Evolutionary conservation across 2,888 invertebrate genomes (phyloP).

Genomic region (Rotaria macrura): DNA sequence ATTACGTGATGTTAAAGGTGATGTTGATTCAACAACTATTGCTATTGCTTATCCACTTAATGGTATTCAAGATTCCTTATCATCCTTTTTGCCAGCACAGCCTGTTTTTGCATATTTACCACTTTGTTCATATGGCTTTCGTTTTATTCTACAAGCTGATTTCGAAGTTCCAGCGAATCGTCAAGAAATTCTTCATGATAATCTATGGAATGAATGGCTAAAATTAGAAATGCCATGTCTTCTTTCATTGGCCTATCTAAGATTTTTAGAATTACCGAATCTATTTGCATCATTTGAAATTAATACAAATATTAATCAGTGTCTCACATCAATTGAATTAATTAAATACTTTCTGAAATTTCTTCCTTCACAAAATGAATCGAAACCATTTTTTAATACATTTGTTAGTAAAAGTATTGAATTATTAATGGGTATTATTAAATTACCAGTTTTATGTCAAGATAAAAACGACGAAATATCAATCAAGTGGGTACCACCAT

Average conservation of each 20-base stretch:
- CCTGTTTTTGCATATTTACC: conserved; percentile 50
- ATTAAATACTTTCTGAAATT: not conserved
- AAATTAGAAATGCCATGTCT: conserved; percentile 35
- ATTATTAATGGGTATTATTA: conserved; percentile 3
- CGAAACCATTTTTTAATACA: not conserved
- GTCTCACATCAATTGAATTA: not conserved
- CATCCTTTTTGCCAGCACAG: conserved; percentile 40
- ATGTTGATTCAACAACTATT: not conserved
- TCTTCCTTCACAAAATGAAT: not conserved
- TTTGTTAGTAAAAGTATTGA: not conserved
- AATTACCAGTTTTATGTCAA: not conserved
- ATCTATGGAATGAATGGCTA: conserved; percentile 50
- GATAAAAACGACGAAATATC: not conserved
- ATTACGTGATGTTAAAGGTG: conserved; percentile 9
- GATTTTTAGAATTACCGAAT: not conserved
- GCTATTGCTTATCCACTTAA: not conserved
- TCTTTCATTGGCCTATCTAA: conserved; percentile 12
- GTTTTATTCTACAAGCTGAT: conserved; percentile 49
- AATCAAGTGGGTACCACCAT: not conserved
- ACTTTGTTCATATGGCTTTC: conserved; percentile 47
- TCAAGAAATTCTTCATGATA: conserved; percentile 48
- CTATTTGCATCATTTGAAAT: not conserved
- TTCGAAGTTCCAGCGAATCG: conserved; percentile 50
- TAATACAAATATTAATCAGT: not conserved
- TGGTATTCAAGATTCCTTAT: not conserved